phyloP scores from a whole-genome alignment of 2,888 invertebrate genomes.

The Aproaerema taeniolella region DNA sequence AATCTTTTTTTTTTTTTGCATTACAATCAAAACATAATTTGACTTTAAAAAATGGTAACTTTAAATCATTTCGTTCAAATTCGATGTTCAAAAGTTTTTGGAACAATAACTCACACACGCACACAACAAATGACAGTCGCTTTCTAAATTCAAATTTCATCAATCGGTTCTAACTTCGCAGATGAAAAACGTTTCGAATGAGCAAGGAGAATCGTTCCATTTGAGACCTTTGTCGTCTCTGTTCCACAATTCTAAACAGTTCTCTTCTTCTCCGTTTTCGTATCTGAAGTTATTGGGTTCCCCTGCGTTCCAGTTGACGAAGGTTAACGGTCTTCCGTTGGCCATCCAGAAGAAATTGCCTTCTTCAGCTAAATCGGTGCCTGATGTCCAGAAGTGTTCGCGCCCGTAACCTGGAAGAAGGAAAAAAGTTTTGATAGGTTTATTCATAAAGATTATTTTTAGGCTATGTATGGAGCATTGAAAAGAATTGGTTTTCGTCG shows the following conservation, averaged over 20 bases:
- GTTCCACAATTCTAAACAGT: conserved; percentile 94
- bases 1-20: too few species aligned
- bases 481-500: too few species aligned
- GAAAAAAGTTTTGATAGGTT: too few species aligned
- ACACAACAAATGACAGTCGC: neutral
- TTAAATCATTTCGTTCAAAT: neutral
- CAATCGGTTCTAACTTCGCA: conserved; percentile 86
- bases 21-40: neutral
- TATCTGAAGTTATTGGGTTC: conserved; percentile 96
- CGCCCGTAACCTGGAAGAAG: conserved; percentile 89
- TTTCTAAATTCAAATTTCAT: conserved; percentile 24
- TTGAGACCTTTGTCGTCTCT: conserved; percentile 93
- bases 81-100: neutral
- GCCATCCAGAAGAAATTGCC: conserved; percentile 97
- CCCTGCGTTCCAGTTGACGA: conserved; percentile 95
- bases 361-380: conserved; percentile 93
- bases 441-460: too few species aligned
- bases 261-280: conserved; percentile 95
- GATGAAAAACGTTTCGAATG: conserved; percentile 94
- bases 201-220: conserved; percentile 96
- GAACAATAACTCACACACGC: neutral
- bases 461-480: too few species aligned
- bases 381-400: conserved; percentile 96
- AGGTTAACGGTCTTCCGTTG: conserved; percentile 90
- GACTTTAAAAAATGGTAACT: neutral